Conservation (phyloP, 2,113 vertebrate genomes). For the Benitochromis conjunctus region DNA sequence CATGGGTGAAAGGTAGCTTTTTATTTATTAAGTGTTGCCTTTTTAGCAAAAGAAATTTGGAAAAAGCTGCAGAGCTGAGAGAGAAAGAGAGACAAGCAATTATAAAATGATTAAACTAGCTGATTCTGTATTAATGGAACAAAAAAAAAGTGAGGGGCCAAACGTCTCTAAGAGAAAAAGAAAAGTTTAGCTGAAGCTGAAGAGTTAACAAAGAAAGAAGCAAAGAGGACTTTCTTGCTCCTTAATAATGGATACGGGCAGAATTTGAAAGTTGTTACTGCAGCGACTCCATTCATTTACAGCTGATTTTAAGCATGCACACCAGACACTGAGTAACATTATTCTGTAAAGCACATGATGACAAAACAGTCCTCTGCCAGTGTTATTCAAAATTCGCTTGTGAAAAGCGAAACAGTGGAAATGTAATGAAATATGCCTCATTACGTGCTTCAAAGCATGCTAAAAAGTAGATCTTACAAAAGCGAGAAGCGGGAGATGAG, state of each 20-base stretch:
- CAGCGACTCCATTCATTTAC: background rate
- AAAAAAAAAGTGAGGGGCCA: background rate
- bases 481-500: background rate
- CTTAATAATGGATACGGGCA: background rate
- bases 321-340: background rate
- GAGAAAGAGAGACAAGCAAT: background rate
- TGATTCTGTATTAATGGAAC: background rate
- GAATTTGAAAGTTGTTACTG: background rate
- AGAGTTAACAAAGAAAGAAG: background rate
- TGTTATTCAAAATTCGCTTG: slow-evolving; percentile 10
- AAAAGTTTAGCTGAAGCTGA: background rate
- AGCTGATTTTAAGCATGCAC: background rate
- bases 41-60: background rate
- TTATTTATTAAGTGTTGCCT: slow-evolving; percentile 5
- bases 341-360: background rate
- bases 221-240: background rate
- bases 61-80: background rate
- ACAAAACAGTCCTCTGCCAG: slow-evolving; percentile 13
- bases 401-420: background rate
- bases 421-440: background rate
- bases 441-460: background rate
- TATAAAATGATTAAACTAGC: background rate
- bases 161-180: background rate
- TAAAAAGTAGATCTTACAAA: background rate
- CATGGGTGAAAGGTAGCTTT: slow-evolving; percentile 2